Conservation (phyloP, 1,140 invertebrate species). For the Archegozetes longisetosus region DNA sequence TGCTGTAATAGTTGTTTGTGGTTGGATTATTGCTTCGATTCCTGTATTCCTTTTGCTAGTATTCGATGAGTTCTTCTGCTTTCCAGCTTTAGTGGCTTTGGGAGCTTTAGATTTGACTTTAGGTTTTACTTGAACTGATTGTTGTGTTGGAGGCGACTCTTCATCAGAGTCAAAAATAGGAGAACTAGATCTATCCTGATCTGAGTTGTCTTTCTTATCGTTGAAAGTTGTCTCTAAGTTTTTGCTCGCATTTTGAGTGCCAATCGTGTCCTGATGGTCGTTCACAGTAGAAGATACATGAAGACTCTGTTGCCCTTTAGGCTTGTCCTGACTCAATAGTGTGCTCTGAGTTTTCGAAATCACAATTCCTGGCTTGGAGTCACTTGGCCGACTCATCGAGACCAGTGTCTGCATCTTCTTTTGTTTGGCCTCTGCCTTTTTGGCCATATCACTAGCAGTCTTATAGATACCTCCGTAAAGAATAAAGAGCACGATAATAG, state of each 20-base stretch:
- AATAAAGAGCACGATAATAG: constrained; percentile 75
- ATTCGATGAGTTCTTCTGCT: neutral
- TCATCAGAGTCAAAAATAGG: constrained; percentile 92
- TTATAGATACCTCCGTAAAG: constrained; percentile 96
- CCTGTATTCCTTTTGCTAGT: neutral
- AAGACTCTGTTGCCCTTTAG: constrained; percentile 31
- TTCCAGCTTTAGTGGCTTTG: neutral
- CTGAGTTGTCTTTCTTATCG: constrained; percentile 25
- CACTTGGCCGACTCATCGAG: constrained; percentile 36
- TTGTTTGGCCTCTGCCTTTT: constrained; percentile 88
- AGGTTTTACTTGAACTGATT: neutral
- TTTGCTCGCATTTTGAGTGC: constrained; percentile 7
- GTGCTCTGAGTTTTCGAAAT: constrained; percentile 35
- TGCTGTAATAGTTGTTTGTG: neutral
- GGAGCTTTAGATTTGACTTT: constrained; percentile 3
- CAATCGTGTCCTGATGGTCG: neutral
- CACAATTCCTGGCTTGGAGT: neutral
- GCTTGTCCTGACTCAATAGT: constrained; percentile 50
- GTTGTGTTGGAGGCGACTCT: constrained; percentile 23
- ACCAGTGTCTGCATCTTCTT: constrained; percentile 87
- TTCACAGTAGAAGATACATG: neutral
- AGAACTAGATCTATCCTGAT: constrained; percentile 75
- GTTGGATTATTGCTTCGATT: neutral
- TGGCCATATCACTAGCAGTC: constrained; percentile 93
- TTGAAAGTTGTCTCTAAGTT: constrained; percentile 17